Base-by-base conservation (phyloP, 2,888 invertebrate species). In the Coelinius sp. region DNA sequence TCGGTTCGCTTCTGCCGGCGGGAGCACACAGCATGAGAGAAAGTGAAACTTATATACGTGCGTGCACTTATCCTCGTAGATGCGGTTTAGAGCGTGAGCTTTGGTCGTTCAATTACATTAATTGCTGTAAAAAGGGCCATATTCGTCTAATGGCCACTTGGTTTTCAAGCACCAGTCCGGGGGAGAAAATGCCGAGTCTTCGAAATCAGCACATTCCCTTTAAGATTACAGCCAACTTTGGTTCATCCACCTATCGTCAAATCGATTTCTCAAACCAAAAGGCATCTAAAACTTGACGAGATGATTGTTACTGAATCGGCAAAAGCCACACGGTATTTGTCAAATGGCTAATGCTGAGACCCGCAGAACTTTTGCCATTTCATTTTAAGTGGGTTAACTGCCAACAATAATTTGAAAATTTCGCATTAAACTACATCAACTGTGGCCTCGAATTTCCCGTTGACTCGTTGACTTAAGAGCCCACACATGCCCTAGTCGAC, bases 81-180 rank as follows among this genome's bases (percentile, higher is more conserved):
- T 22, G 41, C 41, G 41, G 38, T 44, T 41, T 22, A 24, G 24
- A 69, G 56, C 20, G 31, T 56, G 49, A 70, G 62, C 66, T 66
- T 67, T 63, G 64, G 41, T 66, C 52, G 65, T 70, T 70, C 70
- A 71, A 71, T 71, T 66, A 66, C 46, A 44, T 59, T 59, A 56
- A 71, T 71, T 59, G 52, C 44, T 31, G 35, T 46, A 35, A 38
- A 65, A 44, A 66, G 41, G 44, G 14, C 38, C n/a, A n/a, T 64
- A 41, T 22, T 41, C 44, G 25, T 46, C 35, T 14, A 35, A 31
- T 12, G 25, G 49, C 49, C 66, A 46, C 31, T 24, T 59, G 38
- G 53, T 8, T 27, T 38, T 27, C 31, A 25, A 59, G 59, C 35
- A 59, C 59, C 59, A n/a, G 17, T n/a, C n/a, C n/a, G n/a, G 2